Conservation (phyloP, 2,797 vertebrate species). For the Propithecus deckenii region DNA sequence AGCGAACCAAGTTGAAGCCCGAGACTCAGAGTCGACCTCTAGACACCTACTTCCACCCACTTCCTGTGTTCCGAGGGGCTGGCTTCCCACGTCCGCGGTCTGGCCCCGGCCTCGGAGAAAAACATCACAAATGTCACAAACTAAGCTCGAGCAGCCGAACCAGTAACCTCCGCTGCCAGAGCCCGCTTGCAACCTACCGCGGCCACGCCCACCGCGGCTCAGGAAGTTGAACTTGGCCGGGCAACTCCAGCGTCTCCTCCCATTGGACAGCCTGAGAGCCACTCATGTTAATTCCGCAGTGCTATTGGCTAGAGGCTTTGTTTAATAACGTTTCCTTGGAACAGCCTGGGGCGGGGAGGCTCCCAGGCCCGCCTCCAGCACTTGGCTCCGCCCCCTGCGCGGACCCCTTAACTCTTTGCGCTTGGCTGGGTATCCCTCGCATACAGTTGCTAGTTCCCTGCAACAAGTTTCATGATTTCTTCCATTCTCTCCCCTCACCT, state of each 20-base stretch:
- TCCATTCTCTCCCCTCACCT: background rate
- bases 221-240: background rate
- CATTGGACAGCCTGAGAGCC: conserved; percentile 43
- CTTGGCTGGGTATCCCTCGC: accelerated
- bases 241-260: background rate
- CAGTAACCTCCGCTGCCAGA: accelerated
- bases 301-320: conserved; percentile 52
- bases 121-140: conserved; percentile 40
- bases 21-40: background rate
- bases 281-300: background rate
- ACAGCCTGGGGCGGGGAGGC: background rate
- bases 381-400: accelerated
- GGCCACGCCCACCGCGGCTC: background rate
- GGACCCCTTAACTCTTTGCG: accelerated
- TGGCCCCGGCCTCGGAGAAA: background rate
- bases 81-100: background rate
- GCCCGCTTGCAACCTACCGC: accelerated
- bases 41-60: conserved; percentile 76
- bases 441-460: accelerated
- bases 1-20: background rate
- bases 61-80: conserved; percentile 63
- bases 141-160: accelerated
- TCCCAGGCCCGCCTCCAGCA: accelerated
- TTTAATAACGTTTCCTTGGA: background rate
- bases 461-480: accelerated